Conservation (phyloP, 2,797 vertebrate genomes). For the Cynopterus sphinx region DNA sequence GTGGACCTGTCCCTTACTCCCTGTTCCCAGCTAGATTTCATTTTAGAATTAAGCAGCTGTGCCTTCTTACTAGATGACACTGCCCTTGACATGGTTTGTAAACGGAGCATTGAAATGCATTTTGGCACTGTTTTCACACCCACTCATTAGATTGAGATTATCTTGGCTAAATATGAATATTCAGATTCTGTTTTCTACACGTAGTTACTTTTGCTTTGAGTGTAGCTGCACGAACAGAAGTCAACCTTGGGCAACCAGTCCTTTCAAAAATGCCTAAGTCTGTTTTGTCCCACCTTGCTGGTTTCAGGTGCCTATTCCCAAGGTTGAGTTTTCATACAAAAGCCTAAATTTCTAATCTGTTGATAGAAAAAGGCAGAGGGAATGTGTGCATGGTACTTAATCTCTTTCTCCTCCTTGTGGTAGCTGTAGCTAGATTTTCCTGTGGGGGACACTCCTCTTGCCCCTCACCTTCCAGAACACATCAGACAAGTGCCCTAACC, state of each 20-base stretch:
- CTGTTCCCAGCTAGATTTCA: not conserved
- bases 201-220: not conserved
- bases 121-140: not conserved
- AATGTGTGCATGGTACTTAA: not conserved
- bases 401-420: not conserved
- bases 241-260: not conserved
- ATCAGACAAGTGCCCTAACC: not conserved
- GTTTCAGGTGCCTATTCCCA: not conserved
- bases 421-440: not conserved
- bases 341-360: not conserved
- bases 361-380: not conserved
- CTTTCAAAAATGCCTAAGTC: not conserved
- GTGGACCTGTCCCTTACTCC: not conserved
- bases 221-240: not conserved
- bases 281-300: not conserved
- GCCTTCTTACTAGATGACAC: not conserved
- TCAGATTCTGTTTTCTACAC: not conserved
- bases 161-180: not conserved
- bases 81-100: not conserved
- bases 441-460: not conserved
- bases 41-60: not conserved
- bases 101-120: not conserved
- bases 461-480: not conserved
- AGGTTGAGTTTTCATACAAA: not conserved
- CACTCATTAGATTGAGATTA: not conserved